These are phyloP conservation scores for Heliconius cydno DNA, from an alignment of 2,888 invertebrate genomes.

Conservation along the genomic window DNA sequence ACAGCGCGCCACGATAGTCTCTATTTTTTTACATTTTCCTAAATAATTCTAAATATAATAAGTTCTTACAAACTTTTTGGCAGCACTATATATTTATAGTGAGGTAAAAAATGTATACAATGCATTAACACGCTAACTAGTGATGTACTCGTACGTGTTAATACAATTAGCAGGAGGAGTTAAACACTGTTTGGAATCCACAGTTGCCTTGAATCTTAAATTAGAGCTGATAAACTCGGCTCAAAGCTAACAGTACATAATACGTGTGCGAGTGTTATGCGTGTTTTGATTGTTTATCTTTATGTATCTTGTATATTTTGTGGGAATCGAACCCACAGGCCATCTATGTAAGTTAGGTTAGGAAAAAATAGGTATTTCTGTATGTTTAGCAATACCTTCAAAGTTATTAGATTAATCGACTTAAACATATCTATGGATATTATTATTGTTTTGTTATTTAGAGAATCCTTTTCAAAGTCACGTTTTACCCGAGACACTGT, in stretches of 20 bases:
- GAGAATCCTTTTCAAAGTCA: too few relatives aligned
- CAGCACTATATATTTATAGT: background rate
- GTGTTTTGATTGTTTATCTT: background rate
- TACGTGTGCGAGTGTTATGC: background rate
- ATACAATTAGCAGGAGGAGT: conserved; percentile 19
- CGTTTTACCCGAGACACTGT: too few relatives aligned
- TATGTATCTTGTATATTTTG: background rate
- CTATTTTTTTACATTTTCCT: too few relatives aligned
- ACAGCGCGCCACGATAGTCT: too few relatives aligned
- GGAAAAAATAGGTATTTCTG: background rate
- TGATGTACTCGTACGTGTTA: conserved; percentile 2
- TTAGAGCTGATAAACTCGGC: conserved; percentile 25
- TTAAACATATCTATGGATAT: too few relatives aligned
- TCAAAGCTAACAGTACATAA: background rate
- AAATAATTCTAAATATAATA: too few relatives aligned
- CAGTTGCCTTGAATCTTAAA: conserved; percentile 8
- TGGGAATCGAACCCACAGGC: background rate
- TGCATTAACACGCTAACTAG: conserved; percentile 10
- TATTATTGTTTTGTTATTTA: too few relatives aligned
- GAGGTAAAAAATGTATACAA: background rate
- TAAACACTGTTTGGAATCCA: conserved; percentile 19
- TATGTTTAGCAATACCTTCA: background rate
- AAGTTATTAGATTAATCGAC: too few relatives aligned
- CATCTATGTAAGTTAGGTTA: background rate
- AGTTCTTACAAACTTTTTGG: too few relatives aligned